Evolutionary conservation across 2,888 invertebrate genomes (phyloP), one percentile per base, ranked within the genome.

Genomic region (Ditylenchus weischeri): DNA sequence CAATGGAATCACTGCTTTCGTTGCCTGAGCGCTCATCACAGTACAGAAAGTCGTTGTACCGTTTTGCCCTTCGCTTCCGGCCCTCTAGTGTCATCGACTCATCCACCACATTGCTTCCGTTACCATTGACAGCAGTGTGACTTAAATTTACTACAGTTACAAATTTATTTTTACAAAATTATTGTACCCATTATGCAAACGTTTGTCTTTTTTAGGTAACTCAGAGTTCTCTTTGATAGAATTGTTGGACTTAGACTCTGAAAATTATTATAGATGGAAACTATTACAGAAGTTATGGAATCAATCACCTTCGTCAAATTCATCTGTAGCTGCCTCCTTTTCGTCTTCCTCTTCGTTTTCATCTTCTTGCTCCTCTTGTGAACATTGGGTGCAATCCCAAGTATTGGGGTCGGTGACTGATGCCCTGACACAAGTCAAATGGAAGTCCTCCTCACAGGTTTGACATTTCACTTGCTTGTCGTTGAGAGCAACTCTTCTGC

Each of bases 271-370:
- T 11, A 8, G 38, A 38, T 38, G 7, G 38, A 38, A 8, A 38
- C 6, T 6, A 8, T 38, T 38, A 8, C 11, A 38, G 11, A 11
- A 6, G 6, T 38, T 6, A 29, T n/a, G 6, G 21, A 35, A 10
- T 29, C 8, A 15, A 58, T 58, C 11, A 36, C 36, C 58, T 29
- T 58, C 21, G 11, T n/a, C n/a, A 21, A 21, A 8, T 36, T 58
- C 58, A 10, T 58, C 58, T 21, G 29, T 11, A n/a, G n/a, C n/a
- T n/a, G n/a, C n/a, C n/a, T n/a, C n/a, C n/a, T n/a, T n/a, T n/a
- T n/a, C n/a, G n/a, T n/a, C n/a, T n/a, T 58, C 7, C 21, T 58
- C 58, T 11, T n/a, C 58, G n/a, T 58, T 36, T n/a, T 58, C 58
- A 10, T 29, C 58, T 23, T 11, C 8, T 58, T 58, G 8, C 18